phyloP scores from a whole-genome alignment of 2,113 vertebrate genomes.

The Hipposideros armiger region DNA sequence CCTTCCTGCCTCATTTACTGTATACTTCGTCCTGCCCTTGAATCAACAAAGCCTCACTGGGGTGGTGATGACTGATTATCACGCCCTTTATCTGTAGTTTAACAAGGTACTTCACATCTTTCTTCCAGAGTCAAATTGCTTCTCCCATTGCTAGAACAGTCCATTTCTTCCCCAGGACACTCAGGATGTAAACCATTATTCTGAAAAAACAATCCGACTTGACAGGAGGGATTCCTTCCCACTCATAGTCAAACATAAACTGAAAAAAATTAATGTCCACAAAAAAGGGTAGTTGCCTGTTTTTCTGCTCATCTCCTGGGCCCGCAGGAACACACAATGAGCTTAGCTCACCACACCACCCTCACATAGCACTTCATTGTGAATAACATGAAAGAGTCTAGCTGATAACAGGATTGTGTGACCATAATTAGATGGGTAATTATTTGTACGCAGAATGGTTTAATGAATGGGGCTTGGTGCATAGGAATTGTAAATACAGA shows the following conservation, averaged over 20 bases:
- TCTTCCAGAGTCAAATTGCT: not conserved
- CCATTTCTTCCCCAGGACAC: not conserved
- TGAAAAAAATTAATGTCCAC: not conserved
- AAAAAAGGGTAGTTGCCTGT: not conserved
- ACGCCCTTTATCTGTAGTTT: not conserved
- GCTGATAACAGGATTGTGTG: not conserved
- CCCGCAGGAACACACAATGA: not conserved
- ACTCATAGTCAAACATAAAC: not conserved
- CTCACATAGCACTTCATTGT: not conserved
- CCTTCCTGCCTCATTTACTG: not conserved
- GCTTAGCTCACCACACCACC: accelerated
- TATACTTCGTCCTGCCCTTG: not conserved
- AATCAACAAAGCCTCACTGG: not conserved
- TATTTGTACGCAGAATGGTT: not conserved
- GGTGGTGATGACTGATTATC: not conserved
- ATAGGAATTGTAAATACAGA: constrained; percentile 55
- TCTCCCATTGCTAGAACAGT: not conserved
- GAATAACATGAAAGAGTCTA: not conserved
- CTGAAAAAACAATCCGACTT: not conserved
- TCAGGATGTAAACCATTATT: not conserved
- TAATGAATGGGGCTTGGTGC: constrained; percentile 22
- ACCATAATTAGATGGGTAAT: constrained; percentile 39
- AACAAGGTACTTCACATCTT: not conserved
- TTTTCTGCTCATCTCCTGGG: not conserved
- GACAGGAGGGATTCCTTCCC: not conserved